A percentile compares a stretch with the other conserved stretches of the same genome.
Conservation (phyloP, 2,888 invertebrate species). For the Chymomyza fuscimana region DNA sequence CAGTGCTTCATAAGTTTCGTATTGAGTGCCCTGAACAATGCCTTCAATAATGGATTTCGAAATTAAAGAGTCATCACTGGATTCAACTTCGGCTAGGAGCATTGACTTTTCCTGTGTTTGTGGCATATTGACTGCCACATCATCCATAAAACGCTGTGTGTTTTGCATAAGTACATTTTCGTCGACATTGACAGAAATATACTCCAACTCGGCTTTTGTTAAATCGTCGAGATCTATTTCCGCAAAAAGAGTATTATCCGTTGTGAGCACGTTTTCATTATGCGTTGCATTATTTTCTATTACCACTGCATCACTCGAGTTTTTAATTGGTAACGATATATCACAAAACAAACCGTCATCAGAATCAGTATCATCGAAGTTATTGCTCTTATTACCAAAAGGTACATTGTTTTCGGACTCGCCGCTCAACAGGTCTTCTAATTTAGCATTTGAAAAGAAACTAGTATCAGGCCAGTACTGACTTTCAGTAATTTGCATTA, state of each 20-base stretch:
- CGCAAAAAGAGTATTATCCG: slow-evolving; percentile 58
- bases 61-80: slow-evolving; percentile 42
- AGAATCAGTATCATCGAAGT: slow-evolving; percentile 32
- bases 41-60: slow-evolving; percentile 43
- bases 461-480: slow-evolving; percentile 69
- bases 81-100: background rate
- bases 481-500: slow-evolving; percentile 41
- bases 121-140: slow-evolving; percentile 69
- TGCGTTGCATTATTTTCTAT: background rate
- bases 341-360: slow-evolving; percentile 71
- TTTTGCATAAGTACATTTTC: slow-evolving; percentile 59
- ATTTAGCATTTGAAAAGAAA: slow-evolving; percentile 66
- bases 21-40: slow-evolving; percentile 74
- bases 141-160: slow-evolving; percentile 77
- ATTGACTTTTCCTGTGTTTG: slow-evolving; percentile 33
- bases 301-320: background rate
- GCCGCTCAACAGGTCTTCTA: slow-evolving; percentile 51
- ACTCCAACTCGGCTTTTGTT: slow-evolving; percentile 46
- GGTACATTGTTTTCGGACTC: slow-evolving; percentile 25
- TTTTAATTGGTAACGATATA: slow-evolving; percentile 43
- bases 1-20: slow-evolving; percentile 68
- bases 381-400: slow-evolving; percentile 21
- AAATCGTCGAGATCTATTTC: slow-evolving; percentile 60
- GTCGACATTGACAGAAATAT: slow-evolving; percentile 52
- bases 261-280: slow-evolving; percentile 10